phyloP scores from a whole-genome alignment of 2,113 vertebrate species.

The Lepus timidus region DNA sequence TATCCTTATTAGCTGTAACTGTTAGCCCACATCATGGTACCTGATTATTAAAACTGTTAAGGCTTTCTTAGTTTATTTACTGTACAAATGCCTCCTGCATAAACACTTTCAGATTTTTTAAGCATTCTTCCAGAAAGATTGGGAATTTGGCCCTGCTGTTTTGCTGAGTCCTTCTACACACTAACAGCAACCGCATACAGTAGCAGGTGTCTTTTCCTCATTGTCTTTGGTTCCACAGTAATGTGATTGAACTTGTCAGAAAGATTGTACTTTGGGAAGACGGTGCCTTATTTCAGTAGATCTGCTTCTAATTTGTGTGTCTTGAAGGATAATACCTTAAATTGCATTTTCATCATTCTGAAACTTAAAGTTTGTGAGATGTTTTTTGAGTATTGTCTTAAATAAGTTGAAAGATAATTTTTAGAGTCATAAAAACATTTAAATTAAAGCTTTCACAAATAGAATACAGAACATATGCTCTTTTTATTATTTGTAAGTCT shows the following conservation, averaged over 20 bases:
- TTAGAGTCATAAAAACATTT: background rate
- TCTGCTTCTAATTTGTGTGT: slow-evolving; percentile 5
- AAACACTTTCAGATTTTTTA: background rate
- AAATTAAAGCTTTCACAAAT: slow-evolving; percentile 40
- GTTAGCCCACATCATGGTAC: background rate
- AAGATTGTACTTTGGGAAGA: background rate
- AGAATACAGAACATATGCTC: background rate
- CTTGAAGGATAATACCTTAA: background rate
- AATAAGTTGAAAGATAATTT: slow-evolving; percentile 33
- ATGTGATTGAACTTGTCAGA: background rate
- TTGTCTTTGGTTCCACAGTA: background rate
- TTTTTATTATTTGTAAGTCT: background rate
- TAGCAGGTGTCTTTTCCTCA: background rate
- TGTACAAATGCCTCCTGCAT: background rate
- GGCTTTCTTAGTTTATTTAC: background rate
- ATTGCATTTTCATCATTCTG: background rate
- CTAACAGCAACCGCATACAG: background rate
- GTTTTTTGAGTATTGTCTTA: slow-evolving; percentile 20
- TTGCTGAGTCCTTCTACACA: background rate
- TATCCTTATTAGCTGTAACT: background rate
- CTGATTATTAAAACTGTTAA: background rate
- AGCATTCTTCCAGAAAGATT: background rate
- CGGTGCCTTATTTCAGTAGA: background rate
- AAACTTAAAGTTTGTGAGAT: background rate
- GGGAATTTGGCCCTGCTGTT: background rate